Evolutionary conservation across 1,140 invertebrate species (phyloP), one percentile per base, ranked within the genome.

Genomic region (Hyphantria cunea): DNA sequence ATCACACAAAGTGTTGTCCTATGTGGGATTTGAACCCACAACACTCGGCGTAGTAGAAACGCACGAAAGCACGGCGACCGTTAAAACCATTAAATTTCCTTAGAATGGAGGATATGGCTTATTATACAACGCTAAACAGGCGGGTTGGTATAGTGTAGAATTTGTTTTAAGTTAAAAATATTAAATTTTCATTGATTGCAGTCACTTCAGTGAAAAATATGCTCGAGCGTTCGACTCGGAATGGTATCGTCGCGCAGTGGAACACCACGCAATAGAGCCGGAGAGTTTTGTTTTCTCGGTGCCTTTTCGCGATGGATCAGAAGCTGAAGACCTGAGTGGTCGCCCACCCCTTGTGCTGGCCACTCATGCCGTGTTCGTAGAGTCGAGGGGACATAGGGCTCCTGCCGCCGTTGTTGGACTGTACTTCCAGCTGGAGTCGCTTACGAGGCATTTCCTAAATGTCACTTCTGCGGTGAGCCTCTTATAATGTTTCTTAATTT

Each of bases 221-320:
- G 94, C 94, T 1, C 92, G 95, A 67, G 96, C 97, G 0, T 97
- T 96, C 83, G 96, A 99, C 78, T 95, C 97, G 41, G 93, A 96
- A 3, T 99, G 97, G 96, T 99, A 98, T 82, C 95, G 96, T 82
- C 92, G 97, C 61, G 97, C 98, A 0, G 96, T 99, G 0, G 97
- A 98, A 84, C 96, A 98, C 76, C 95, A 97, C 70, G 86, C 93
- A 0, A 93, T 97, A 47, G 96, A 97, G 77, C 95, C 95, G 0
- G 96, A 97, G 68, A 97, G 96, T 75, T 98, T 98, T 83, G 96
- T 98, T 0, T 98, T 96, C 84, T 97, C 97, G 58, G 96, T 98
- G 7, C 96, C 97, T 3, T 97, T 95, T 95, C 69, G 96, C 93
- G 92, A 92, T 78, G 85, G 78, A 0, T 71, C 79, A n/a, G 75